Evolutionary conservation across 2,797 vertebrate genomes (phyloP).

Genomic region (Intellagama lesueurii): DNA sequence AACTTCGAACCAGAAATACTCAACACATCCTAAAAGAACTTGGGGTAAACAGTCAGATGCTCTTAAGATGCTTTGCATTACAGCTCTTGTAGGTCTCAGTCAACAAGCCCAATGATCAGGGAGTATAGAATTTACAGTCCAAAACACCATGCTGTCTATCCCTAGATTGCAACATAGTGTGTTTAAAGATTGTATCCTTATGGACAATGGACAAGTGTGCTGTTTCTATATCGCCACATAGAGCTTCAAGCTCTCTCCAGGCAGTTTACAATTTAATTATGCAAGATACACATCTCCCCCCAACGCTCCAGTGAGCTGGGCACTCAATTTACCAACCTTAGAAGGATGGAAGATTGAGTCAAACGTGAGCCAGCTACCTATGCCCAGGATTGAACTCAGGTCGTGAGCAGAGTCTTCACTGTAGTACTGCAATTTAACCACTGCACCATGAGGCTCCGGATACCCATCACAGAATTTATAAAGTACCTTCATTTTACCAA

Average conservation of each 20-base stretch:
- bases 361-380: too few relatives aligned
- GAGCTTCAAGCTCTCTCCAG: too few relatives aligned
- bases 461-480: background rate
- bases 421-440: background rate
- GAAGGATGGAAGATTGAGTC: too few relatives aligned
- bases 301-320: too few relatives aligned
- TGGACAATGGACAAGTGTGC: background rate
- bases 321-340: too few relatives aligned
- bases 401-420: too few relatives aligned
- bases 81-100: background rate
- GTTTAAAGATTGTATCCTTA: background rate
- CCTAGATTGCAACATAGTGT: background rate
- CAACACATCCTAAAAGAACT: background rate
- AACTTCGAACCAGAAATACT: background rate
- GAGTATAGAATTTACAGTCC: background rate
- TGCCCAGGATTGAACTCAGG: too few relatives aligned
- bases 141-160: background rate
- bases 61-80: background rate
- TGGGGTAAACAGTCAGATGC: background rate
- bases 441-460: too few relatives aligned
- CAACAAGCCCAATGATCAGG: background rate
- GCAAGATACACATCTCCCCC: too few relatives aligned
- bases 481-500: background rate
- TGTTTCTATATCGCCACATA: too few relatives aligned
- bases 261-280: too few relatives aligned